A percentile compares a stretch with the other conserved stretches of the same genome.
Evolutionary conservation across 2,888 invertebrate species (phyloP).

Genomic region (Netelia fuscicornis): DNA sequence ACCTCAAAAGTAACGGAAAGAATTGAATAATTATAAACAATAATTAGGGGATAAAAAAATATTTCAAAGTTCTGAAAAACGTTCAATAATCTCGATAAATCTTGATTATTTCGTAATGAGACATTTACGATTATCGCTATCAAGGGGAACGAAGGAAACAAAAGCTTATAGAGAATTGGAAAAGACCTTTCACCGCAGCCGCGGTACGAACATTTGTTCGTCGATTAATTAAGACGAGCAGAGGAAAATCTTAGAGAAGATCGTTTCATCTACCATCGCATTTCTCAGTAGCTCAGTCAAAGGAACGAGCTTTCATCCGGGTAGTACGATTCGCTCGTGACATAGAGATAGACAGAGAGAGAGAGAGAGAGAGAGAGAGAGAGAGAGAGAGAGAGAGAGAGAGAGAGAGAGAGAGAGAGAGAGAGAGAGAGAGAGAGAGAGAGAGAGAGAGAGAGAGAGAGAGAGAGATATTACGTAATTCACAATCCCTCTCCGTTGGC

Average conservation of each 20-base stretch:
- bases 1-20: too few relatives aligned
- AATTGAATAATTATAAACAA: too few relatives aligned
- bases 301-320: conserved; percentile 24
- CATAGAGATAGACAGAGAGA: not conserved
- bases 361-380: not conserved
- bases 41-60: too few relatives aligned
- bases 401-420: not conserved
- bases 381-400: not conserved
- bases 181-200: not conserved
- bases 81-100: too few relatives aligned
- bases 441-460: not conserved
- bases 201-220: not conserved
- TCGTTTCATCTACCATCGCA: not conserved
- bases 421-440: too few relatives aligned
- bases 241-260: not conserved
- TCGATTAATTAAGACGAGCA: not conserved
- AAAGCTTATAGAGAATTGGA: not conserved
- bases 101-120: not conserved
- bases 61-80: too few relatives aligned
- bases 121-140: not conserved
- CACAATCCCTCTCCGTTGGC: not conserved
- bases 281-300: conserved; percentile 25
- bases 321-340: conserved; percentile 44
- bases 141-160: not conserved
- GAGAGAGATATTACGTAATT: not conserved